These are phyloP conservation scores for Acanthosepion esculentum DNA, from an alignment of 2,888 invertebrate species.

Conservation along the genomic window DNA sequence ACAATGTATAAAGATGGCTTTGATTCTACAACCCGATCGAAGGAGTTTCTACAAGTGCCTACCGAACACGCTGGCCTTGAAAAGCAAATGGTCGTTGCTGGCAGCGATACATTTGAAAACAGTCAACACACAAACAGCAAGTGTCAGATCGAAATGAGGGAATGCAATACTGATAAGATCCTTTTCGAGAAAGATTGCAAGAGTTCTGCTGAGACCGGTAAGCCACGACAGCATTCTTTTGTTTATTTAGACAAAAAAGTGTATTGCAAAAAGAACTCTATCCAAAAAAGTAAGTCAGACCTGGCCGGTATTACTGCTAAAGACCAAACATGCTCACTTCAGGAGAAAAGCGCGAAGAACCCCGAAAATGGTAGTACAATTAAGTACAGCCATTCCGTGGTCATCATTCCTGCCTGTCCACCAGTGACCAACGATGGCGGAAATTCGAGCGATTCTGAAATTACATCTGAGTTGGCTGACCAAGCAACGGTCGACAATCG, in stretches of 20 bases:
- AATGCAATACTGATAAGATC: background rate
- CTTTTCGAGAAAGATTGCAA: background rate
- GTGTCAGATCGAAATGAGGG: background rate
- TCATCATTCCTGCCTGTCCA: background rate
- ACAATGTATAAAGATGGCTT: background rate
- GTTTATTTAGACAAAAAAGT: background rate
- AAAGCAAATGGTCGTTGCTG: background rate
- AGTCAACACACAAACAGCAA: background rate
- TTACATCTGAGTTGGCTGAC: background rate
- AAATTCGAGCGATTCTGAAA: background rate
- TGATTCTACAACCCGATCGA: background rate
- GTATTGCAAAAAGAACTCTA: background rate
- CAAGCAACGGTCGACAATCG: background rate
- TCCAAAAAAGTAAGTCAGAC: background rate
- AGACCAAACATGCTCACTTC: background rate
- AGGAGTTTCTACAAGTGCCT: background rate
- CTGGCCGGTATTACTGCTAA: background rate
- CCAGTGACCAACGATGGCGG: background rate
- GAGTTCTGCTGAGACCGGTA: background rate
- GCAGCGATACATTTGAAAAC: background rate
- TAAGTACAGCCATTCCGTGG: background rate
- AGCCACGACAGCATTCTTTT: background rate
- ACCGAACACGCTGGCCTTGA: background rate
- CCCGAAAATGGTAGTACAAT: background rate
- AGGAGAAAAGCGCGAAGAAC: background rate